phyloP scores from a whole-genome alignment of 2,113 vertebrate species.

The Gasterosteus aculeatus region DNA sequence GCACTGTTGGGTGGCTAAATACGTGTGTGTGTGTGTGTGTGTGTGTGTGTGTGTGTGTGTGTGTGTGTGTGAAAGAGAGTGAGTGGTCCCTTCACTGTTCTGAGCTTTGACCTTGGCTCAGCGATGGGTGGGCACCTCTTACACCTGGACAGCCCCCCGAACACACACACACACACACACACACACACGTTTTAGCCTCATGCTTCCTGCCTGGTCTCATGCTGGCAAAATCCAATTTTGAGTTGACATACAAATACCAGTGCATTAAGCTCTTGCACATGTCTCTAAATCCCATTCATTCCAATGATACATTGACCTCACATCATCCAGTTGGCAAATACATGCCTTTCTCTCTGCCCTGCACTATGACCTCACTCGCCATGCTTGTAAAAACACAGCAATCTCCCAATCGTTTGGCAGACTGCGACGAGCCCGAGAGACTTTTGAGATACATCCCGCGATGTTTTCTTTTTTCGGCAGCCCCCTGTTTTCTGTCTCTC shows the following conservation, averaged over 20 bases:
- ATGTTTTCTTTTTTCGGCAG: conserved; percentile 65
- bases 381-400: conserved; percentile 71
- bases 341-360: conserved; percentile 21
- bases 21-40: conserved; percentile 45
- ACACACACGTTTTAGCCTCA: conserved; percentile 28
- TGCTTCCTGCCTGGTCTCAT: conserved; percentile 48
- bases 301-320: conserved; percentile 72
- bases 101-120: conserved; percentile 68
- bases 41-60: conserved; percentile 36
- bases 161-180: conserved; percentile 29
- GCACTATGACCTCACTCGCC: conserved; percentile 72
- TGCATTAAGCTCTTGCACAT: conserved; percentile 78
- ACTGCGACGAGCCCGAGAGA: conserved; percentile 53
- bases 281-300: conserved; percentile 78
- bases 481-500: conserved; percentile 51
- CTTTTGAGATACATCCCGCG: conserved; percentile 56
- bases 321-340: conserved; percentile 72
- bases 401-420: conserved; percentile 58
- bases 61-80: conserved; percentile 4
- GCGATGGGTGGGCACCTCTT: conserved; percentile 61
- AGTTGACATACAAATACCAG: conserved; percentile 75
- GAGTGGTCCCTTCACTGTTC: conserved; percentile 58
- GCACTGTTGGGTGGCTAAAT: conserved; percentile 62
- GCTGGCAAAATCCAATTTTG: conserved; percentile 66
- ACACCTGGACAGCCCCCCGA: conserved; percentile 55